Evolutionary conservation across 2,888 invertebrate genomes (phyloP), one percentile per base, ranked within the genome.

Genomic region (Synergus japonicus): DNA sequence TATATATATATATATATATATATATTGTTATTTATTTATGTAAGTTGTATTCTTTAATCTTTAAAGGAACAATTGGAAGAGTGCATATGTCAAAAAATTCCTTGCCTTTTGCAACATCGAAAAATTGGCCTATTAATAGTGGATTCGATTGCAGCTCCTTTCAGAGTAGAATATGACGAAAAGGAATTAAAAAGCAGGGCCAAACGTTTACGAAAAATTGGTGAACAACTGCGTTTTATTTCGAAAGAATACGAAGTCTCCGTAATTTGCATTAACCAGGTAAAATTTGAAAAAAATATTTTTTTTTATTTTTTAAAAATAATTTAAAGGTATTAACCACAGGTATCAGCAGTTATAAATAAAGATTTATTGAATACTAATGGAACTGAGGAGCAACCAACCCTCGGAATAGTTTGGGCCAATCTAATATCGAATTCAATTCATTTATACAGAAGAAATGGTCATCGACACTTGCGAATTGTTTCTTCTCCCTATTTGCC

Each of bases 101-200:
- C 94, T 0, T 82, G 92, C 46, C 90, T 96, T 60, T 88, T 96
- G 84, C 87, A 91, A 18, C 90, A 89, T 41, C 90, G 92, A 13
- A 92, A 92, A 78, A 93, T 96, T 83, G 94, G 95, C 7, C 91
- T 96, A 66, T 92, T 97, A 79, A 90, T 97, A 12, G 93, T 97
- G 22, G 96, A 97, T 90, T 96, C 96, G 0, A 95, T 97, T 81
- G 96, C 96, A 12, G 96, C 95, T 1, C 92, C 95, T 49, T 96
- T 95, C 91, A 93, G 96, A 49, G 91, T 92, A 78, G 94, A 94
- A 80, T 94, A 93, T 85, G 93, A 93, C 67, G 92, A 93, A 77
- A 92, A 93, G n/a, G 92, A 93, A 78, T 90, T 92, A 77, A 89
- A 90, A 63, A 91, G 93, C 85, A 92, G 96, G 85, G 94, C 95